Conservation (phyloP, 2,113 vertebrate species). For the Conger conger region DNA sequence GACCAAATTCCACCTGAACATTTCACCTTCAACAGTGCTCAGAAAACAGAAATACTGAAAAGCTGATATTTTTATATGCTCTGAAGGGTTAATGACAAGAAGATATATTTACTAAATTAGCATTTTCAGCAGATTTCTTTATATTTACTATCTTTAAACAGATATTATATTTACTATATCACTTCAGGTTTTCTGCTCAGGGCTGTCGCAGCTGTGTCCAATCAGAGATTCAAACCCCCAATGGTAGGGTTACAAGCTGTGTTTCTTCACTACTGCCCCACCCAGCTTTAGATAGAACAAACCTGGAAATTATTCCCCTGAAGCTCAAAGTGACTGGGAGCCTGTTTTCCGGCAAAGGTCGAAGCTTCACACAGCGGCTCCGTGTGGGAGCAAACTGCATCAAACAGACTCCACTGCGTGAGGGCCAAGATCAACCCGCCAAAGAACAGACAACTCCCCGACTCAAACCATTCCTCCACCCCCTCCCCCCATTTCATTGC, state of each 20-base stretch:
- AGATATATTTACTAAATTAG: too few relatives aligned
- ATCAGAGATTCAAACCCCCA: background rate
- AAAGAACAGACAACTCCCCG: background rate
- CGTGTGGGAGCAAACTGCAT: background rate
- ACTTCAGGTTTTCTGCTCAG: background rate
- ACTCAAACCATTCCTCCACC: background rate
- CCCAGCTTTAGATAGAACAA: background rate
- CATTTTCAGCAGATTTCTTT: too few relatives aligned
- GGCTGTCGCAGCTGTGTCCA: background rate
- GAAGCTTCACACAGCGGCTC: background rate
- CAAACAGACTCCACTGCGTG: background rate
- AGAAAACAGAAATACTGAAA: background rate
- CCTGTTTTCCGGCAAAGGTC: background rate
- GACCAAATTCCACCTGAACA: background rate
- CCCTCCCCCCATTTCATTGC: background rate
- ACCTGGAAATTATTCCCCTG: background rate
- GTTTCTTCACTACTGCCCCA: background rate
- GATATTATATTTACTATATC: too few relatives aligned
- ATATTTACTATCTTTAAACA: too few relatives aligned
- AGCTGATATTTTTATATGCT: too few relatives aligned
- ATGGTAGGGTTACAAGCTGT: background rate
- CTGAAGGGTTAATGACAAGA: too few relatives aligned
- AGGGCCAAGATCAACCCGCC: constrained; percentile 5
- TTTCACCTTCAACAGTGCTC: background rate
- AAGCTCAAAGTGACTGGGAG: background rate